A percentile compares a stretch with the other conserved stretches of the same genome.
These are phyloP conservation scores for Hylia prasina DNA, from an alignment of 2,113 vertebrate genomes.

Conservation along the genomic window DNA sequence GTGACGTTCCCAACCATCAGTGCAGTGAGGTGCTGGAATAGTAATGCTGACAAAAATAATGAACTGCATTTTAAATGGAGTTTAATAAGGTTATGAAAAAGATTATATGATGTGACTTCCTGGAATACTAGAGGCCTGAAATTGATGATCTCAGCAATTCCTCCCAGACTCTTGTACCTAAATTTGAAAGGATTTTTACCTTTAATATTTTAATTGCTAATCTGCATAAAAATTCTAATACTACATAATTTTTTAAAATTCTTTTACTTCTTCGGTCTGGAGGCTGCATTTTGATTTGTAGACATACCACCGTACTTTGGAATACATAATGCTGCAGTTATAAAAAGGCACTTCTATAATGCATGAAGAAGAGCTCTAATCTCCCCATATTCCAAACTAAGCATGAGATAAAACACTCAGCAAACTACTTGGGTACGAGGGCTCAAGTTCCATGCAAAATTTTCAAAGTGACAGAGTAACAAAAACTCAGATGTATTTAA, in stretches of 20 bases:
- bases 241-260: neutral
- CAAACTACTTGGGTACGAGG: neutral
- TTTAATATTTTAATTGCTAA: neutral
- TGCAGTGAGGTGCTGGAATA: neutral
- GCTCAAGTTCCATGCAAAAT: neutral
- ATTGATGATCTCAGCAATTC: neutral
- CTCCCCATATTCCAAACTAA: neutral
- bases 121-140: neutral
- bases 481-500: neutral
- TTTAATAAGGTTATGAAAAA: constrained; percentile 23
- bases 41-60: neutral
- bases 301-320: neutral
- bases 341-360: neutral
- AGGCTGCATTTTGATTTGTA: neutral
- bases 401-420: neutral
- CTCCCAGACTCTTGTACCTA: neutral
- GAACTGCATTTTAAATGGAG: neutral
- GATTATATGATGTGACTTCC: neutral
- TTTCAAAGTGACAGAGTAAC: neutral
- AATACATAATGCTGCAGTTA: neutral
- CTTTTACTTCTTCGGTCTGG: neutral
- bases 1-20: neutral
- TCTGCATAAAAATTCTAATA: neutral
- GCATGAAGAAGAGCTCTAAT: neutral
- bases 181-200: neutral